Evolutionary conservation across 2,113 vertebrate genomes (phyloP), one percentile per base, ranked within the genome.

Genomic region (Embiotoca jacksoni): DNA sequence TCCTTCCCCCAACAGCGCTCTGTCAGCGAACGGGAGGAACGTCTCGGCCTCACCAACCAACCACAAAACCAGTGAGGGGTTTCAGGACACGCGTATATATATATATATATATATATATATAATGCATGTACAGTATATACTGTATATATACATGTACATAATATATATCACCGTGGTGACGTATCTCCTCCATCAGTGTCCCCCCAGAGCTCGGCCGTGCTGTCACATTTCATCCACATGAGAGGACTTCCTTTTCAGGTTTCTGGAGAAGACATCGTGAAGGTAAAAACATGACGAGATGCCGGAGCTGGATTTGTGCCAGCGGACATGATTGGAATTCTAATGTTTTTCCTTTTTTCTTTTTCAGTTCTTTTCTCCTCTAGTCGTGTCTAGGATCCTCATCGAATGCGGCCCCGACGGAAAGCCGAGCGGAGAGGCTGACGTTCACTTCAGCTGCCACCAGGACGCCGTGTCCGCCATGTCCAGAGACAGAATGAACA

Each of bases 311-410:
- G n/a, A 1, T 7, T 15, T 2, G 7, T 7, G 33, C 1, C 4
- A 46, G 0, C 0, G 14, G n/a, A 5, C 41, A 6, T 52, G 30
- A 5, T 8, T 13, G 13, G 2, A 11, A 2, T 11, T 46, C 44
- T 14, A 1, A 54, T 3, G 1, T 0, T 1, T n/a, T 14, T 31
- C 4, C 44, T 37, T 37, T 0, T 37, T 9, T 14, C 54, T 68
- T 33, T 31, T 47, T 75, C 87, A 99, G 98, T 99, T 99, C 80
- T 99, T 99, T 66, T 89, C 90, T 57, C 98, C 98, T 0, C 75
- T 98, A 49, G 91, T 80, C 39, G 94, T 97, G 55, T 91, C 93
- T 0, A 95, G 93, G 85, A 94, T 99, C 80, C 87, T 93, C 71
- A 88, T 99, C 6, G 97, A 97, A 69, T 97, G 93, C 10, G 90